Percentiles rank a stretch among this genome's conserved stretches.
Evolutionary conservation across 2,797 vertebrate species (phyloP).

Genomic region (Phrynocephalus vlangalii): DNA sequence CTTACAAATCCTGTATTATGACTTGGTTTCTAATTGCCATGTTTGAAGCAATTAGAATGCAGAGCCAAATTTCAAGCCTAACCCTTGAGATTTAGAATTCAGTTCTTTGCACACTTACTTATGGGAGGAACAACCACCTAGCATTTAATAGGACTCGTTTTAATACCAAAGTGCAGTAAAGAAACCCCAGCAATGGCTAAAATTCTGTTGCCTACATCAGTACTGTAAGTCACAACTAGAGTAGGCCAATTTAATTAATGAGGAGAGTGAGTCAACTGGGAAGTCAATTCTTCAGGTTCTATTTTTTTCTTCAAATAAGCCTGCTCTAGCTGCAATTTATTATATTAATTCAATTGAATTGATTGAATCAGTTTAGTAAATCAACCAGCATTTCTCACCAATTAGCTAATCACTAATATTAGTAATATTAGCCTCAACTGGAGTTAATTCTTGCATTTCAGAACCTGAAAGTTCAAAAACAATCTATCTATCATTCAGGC

Average conservation of each 20-base stretch:
- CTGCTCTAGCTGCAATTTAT: too few relatives aligned
- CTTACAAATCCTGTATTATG: slow-evolving; percentile 21
- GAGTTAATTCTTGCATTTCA: neutral
- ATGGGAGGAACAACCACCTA: neutral
- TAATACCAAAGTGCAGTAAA: neutral
- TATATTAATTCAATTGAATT: neutral
- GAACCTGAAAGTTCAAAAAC: neutral
- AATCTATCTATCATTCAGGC: neutral
- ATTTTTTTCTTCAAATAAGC: too few relatives aligned
- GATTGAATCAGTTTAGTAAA: neutral
- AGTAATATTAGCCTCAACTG: neutral
- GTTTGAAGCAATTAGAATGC: slow-evolving; percentile 2
- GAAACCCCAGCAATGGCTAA: neutral
- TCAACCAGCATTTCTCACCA: neutral
- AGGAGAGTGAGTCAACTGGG: too few relatives aligned
- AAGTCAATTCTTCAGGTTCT: too few relatives aligned
- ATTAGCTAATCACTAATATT: neutral
- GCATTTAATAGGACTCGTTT: neutral
- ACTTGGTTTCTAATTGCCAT: slow-evolving; percentile 16
- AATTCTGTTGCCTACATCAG: too few relatives aligned
- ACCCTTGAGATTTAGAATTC: neutral
- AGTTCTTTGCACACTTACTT: neutral
- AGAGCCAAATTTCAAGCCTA: neutral
- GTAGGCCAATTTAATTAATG: too few relatives aligned
- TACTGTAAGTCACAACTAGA: too few relatives aligned